phyloP scores from a whole-genome alignment of 2,888 invertebrate species.

The Cactoblastis cactorum region DNA sequence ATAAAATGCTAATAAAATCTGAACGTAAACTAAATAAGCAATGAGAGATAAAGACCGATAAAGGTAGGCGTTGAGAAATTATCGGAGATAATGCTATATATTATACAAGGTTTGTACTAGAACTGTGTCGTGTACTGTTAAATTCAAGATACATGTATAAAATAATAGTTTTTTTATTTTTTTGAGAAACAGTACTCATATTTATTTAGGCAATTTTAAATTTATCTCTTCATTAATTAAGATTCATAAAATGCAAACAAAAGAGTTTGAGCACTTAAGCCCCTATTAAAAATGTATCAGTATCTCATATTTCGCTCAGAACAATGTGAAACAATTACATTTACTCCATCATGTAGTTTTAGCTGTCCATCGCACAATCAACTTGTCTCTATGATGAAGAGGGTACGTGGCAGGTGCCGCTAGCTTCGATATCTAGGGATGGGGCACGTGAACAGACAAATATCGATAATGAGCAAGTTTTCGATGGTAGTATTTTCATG shows the following conservation, averaged over 20 bases:
- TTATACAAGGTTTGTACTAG: too few species aligned
- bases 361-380: slow-evolving; percentile 30
- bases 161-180: too few species aligned
- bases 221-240: background rate
- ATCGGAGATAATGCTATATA: too few species aligned
- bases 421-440: slow-evolving; percentile 15
- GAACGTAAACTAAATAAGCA: too few species aligned
- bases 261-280: background rate
- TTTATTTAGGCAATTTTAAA: too few species aligned
- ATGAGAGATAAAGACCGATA: too few species aligned
- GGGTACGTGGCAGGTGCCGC: slow-evolving; percentile 35
- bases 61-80: too few species aligned
- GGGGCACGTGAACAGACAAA: background rate
- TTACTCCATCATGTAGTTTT: slow-evolving; percentile 29
- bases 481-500: too few species aligned
- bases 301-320: slow-evolving; percentile 37
- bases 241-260: background rate
- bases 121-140: too few species aligned
- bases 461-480: slow-evolving; percentile 14
- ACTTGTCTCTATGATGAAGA: slow-evolving; percentile 43
- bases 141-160: too few species aligned
- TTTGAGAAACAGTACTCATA: too few species aligned
- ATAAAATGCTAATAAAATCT: too few species aligned
- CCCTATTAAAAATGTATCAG: slow-evolving; percentile 48
- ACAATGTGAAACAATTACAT: slow-evolving; percentile 40